Conservation (phyloP, 2,888 invertebrate genomes). For the Epinotia bilunana region DNA sequence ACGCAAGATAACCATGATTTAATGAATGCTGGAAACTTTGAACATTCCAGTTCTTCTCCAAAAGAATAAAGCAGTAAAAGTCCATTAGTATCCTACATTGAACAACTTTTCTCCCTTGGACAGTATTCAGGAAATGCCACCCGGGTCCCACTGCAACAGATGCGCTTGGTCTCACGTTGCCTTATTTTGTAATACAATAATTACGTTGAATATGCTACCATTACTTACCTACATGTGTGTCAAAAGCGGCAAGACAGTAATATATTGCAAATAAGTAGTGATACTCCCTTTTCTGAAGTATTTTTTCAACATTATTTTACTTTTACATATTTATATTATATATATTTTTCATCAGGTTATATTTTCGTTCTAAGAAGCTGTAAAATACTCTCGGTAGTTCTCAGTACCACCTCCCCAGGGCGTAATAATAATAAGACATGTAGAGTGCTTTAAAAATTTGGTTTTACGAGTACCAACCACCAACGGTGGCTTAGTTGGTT, state of each 20-base stretch:
- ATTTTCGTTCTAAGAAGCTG: no score
- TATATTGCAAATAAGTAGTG: no score
- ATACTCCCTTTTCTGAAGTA: no score
- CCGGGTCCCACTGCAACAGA: slow-evolving; percentile 51
- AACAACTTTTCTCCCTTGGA: slow-evolving; percentile 24
- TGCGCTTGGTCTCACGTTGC: not conserved
- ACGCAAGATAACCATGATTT: slow-evolving; percentile 71
- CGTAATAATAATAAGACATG: no score
- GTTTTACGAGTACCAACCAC: no score
- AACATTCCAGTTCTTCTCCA: slow-evolving; percentile 46
- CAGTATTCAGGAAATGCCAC: slow-evolving; percentile 59
- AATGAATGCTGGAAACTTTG: slow-evolving; percentile 57
- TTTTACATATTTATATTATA: no score
- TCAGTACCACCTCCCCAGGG: no score
- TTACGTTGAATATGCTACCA: not conserved
- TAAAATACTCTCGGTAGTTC: no score
- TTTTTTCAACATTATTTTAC: no score
- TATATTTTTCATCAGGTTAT: no score
- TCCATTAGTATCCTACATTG: not conserved
- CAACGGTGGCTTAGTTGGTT: no score
- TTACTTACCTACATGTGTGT: not conserved
- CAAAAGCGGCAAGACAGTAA: not conserved
- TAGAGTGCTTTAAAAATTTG: no score
- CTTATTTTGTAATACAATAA: not conserved
- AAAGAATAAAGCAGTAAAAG: slow-evolving; percentile 4